Conservation (phyloP, 2,797 vertebrate species). For the Anguilla marmorata region DNA sequence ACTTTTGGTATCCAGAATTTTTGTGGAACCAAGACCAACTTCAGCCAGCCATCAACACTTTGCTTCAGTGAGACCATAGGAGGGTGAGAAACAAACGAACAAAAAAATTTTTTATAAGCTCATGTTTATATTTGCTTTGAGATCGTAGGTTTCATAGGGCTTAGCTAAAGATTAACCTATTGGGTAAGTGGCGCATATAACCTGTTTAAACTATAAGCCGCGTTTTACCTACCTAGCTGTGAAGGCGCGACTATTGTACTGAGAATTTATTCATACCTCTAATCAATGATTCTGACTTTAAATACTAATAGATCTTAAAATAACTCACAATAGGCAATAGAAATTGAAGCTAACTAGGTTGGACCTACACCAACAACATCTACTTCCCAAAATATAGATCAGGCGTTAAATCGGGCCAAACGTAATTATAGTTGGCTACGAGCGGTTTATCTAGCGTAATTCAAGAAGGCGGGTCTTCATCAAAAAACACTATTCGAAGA, state of each 20-base stretch:
- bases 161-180: not conserved
- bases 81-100: no score
- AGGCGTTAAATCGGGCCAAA: not conserved
- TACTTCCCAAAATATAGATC: not conserved
- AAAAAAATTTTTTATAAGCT: no score
- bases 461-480: not conserved
- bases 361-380: not conserved
- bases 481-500: not conserved
- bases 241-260: not conserved
- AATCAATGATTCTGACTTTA: not conserved
- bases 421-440: not conserved
- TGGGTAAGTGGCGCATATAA: not conserved
- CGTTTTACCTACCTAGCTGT: not conserved
- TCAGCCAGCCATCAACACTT: not conserved
- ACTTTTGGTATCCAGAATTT: not conserved
- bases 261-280: not conserved
- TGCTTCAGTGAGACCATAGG: no score
- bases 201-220: not conserved
- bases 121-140: no score
- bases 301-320: not conserved
- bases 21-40: not conserved
- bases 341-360: not conserved
- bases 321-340: not conserved
- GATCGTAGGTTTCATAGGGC: no score
- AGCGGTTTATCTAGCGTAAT: not conserved